phyloP scores from a whole-genome alignment of 92 coral and sea anemone genomes.

The Virgularia gustaviana region DNA sequence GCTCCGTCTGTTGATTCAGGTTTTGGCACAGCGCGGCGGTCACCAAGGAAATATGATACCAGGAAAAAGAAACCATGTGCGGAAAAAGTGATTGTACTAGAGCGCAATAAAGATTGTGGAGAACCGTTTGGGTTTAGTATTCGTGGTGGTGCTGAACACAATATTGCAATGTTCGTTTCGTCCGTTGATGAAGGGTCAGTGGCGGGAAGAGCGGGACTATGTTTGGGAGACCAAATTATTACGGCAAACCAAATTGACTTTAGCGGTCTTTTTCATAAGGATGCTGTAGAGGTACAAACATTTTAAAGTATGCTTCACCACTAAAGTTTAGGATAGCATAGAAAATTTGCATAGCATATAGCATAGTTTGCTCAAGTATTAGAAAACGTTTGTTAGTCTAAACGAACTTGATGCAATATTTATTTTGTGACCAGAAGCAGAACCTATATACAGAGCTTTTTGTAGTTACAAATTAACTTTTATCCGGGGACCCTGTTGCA shows the following conservation, averaged over 20 bases:
- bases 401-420: no score
- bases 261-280: constrained; percentile 73
- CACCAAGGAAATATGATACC: constrained; percentile 14
- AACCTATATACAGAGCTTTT: no score
- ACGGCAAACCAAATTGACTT: constrained; percentile 68
- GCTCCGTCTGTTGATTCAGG: neutral
- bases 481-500: no score
- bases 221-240: constrained; percentile 86
- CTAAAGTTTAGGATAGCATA: no score
- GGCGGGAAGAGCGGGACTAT: constrained; percentile 73
- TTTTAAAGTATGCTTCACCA: no score
- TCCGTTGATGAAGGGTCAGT: constrained; percentile 71
- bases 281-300: constrained; percentile 96
- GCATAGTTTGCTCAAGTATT: no score
- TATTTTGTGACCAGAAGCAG: no score
- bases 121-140: constrained; percentile 85
- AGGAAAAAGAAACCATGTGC: constrained; percentile 9
- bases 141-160: constrained; percentile 97
- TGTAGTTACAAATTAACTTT: no score
- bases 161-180: constrained; percentile 90
- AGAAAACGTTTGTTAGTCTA: no score
- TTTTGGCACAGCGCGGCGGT: neutral
- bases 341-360: no score
- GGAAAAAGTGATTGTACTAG: constrained; percentile 4
- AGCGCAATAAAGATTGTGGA: constrained; percentile 14